Conservation (phyloP, 2,113 vertebrate genomes). For the Lepisosteus oculatus region DNA sequence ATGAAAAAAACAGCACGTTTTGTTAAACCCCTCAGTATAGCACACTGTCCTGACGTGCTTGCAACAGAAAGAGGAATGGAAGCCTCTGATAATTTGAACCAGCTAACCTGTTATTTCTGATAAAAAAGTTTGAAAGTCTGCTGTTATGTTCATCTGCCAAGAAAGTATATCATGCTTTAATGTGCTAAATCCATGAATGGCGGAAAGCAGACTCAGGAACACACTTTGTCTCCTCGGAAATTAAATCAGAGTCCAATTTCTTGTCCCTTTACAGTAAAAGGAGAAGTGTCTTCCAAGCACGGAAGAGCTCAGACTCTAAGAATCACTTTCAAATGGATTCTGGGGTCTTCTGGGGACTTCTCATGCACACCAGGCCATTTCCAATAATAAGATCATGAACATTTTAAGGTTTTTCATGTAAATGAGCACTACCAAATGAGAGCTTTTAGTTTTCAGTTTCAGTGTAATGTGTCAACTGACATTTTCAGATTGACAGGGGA, state of each 20-base stretch:
- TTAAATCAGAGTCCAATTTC: neutral
- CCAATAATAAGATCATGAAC: constrained; percentile 8
- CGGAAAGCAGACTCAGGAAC: neutral
- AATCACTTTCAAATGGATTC: constrained; percentile 7
- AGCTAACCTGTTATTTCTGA: too few relatives aligned
- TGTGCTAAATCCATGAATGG: constrained; percentile 12
- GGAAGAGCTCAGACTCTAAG: neutral
- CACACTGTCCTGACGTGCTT: too few relatives aligned
- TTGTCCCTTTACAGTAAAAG: neutral
- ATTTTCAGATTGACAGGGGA: neutral
- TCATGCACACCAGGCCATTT: neutral
- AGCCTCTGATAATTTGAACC: too few relatives aligned
- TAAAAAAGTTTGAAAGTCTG: too few relatives aligned
- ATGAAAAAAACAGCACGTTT: too few relatives aligned
- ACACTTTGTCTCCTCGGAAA: neutral
- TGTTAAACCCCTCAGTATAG: too few relatives aligned
- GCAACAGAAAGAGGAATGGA: too few relatives aligned
- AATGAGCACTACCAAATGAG: neutral
- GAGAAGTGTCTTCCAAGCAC: neutral
- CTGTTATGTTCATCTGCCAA: too few relatives aligned
- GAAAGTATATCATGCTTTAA: constrained; percentile 1
- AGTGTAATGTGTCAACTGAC: neutral
- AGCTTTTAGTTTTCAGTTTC: constrained; percentile 1
- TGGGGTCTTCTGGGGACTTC: neutral
- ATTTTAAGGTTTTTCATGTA: neutral